Evolutionary conservation across 2,797 vertebrate genomes (phyloP).

Genomic region (Epinephelus awoara): DNA sequence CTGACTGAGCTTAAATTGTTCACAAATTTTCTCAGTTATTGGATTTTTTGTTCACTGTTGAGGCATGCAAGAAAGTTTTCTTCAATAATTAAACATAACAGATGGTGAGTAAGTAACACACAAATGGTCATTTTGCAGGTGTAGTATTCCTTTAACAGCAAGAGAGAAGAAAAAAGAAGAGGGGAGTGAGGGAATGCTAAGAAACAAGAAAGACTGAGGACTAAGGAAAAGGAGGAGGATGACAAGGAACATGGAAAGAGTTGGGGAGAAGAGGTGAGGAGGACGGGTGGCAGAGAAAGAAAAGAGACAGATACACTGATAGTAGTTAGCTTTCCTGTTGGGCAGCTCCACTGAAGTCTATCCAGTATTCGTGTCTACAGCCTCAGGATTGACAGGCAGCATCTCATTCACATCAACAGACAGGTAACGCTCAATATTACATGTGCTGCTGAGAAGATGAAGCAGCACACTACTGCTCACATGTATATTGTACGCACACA

Average conservation of each 20-base stretch:
- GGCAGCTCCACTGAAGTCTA: conserved; percentile 23
- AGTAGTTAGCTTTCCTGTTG: conserved; percentile 20
- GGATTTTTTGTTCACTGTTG: no score
- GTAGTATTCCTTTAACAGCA: background rate
- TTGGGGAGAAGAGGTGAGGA: no score
- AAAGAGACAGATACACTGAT: background rate
- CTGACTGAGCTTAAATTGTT: no score
- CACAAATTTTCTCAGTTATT: no score
- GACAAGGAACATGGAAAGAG: no score
- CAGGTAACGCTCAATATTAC: conserved; percentile 57
- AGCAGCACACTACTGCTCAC: background rate
- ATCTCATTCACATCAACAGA: conserved; percentile 55
- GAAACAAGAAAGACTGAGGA: background rate
- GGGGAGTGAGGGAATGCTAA: background rate
- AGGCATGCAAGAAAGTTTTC: no score
- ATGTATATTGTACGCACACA: background rate
- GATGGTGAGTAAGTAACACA: no score
- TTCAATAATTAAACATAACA: no score
- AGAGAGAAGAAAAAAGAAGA: conserved; percentile 3
- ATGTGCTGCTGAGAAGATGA: conserved; percentile 43
- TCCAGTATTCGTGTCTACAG: conserved; percentile 45
- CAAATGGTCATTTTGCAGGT: no score
- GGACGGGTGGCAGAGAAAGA: background rate
- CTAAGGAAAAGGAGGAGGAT: background rate
- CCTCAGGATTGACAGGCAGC: conserved; percentile 45